Conservation (phyloP, 2,888 invertebrate genomes). For the Xestia sexstrigata region DNA sequence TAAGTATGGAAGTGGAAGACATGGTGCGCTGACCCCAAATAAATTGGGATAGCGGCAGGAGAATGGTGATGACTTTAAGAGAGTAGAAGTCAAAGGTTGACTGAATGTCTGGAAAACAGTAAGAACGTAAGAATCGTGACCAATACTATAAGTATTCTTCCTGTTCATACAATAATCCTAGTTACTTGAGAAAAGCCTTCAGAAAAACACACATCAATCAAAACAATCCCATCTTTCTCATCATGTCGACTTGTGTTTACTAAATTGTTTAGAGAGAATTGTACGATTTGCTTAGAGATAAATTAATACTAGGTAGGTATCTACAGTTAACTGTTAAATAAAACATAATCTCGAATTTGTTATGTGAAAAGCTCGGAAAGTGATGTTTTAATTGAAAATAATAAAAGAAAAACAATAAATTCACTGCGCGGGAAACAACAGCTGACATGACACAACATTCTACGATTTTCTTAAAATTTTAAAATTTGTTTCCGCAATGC, state of each 20-base stretch:
- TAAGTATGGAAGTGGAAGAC: no score
- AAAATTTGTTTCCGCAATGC: slow-evolving; percentile 7
- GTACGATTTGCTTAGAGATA: neutral
- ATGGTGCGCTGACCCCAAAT: no score
- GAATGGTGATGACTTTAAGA: neutral
- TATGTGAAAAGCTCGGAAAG: neutral
- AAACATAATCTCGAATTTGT: neutral
- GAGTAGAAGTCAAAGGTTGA: neutral
- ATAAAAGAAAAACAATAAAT: slow-evolving; percentile 6
- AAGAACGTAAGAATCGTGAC: neutral
- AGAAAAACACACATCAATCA: neutral
- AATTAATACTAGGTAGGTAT: neutral
- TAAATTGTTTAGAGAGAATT: neutral
- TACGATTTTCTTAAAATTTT: slow-evolving; percentile 10
- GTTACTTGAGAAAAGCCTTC: neutral
- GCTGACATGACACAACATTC: slow-evolving; percentile 11
- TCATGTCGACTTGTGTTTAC: neutral
- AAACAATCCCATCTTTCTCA: neutral
- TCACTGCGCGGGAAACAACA: slow-evolving; percentile 51
- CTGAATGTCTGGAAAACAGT: neutral
- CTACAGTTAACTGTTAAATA: neutral
- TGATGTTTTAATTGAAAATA: slow-evolving; percentile 10
- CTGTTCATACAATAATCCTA: neutral
- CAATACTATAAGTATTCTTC: neutral
- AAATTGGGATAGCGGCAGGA: no score